Conservation (phyloP, 2,888 invertebrate genomes). For the Epistrophe grossulariae region DNA sequence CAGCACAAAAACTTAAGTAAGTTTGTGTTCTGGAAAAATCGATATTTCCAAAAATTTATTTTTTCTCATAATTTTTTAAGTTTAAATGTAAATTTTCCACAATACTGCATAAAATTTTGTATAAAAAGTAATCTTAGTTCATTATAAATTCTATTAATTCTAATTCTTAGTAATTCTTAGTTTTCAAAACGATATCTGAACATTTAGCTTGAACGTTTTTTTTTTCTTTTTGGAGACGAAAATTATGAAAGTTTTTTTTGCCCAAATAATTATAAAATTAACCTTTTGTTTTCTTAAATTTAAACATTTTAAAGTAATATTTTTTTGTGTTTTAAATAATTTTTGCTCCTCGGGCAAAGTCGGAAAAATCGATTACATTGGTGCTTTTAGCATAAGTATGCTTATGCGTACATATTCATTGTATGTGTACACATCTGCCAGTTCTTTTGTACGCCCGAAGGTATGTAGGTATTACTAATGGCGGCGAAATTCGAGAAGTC, state of each 20-base stretch:
- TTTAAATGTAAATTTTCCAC: neutral
- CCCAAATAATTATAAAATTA: neutral
- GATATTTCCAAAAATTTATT: constrained; percentile 33
- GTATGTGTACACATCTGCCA: constrained; percentile 25
- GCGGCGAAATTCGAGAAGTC: constrained; percentile 37
- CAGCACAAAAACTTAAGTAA: constrained; percentile 44
- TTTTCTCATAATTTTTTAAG: constrained; percentile 5
- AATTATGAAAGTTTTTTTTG: neutral
- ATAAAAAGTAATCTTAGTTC: neutral
- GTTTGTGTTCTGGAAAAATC: constrained; percentile 54
- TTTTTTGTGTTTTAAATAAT: neutral
- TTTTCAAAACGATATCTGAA: neutral
- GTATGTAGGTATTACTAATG: constrained; percentile 20
- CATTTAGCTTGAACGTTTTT: neutral
- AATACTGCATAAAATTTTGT: neutral
- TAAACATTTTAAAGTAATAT: neutral
- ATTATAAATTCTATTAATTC: no score
- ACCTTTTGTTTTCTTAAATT: neutral
- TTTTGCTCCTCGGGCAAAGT: constrained; percentile 15
- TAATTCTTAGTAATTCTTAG: no score
- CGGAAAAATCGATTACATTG: constrained; percentile 66
- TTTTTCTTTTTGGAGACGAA: neutral
- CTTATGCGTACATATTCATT: constrained; percentile 59
- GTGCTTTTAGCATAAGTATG: constrained; percentile 47
- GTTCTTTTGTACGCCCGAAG: constrained; percentile 27